Evolutionary conservation across 1,140 invertebrate species (phyloP).

Genomic region (Calephelis nemesis): DNA sequence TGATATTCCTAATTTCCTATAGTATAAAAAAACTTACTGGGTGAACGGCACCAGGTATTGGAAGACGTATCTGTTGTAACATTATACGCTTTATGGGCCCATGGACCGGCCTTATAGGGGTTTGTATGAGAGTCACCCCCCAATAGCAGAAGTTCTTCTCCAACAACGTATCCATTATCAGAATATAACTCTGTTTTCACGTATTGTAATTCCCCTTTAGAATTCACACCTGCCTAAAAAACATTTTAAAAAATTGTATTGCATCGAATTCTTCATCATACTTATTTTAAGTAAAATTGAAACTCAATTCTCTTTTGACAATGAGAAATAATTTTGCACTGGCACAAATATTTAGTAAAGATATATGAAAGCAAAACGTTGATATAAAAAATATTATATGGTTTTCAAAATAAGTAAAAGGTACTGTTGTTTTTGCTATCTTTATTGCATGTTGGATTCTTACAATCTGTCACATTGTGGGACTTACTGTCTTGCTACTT

Average conservation of each 20-base stretch:
- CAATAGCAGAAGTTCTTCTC: constrained; percentile 68
- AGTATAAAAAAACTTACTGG: constrained; percentile 68
- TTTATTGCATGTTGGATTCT: no score
- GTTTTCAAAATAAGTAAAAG: no score
- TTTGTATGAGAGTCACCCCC: constrained; percentile 38
- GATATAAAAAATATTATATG: no score
- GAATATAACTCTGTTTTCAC: constrained; percentile 80
- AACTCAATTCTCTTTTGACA: no score
- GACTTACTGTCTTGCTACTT: no score
- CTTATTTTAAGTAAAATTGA: no score
- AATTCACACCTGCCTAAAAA: constrained; percentile 79
- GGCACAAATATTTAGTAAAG: no score
- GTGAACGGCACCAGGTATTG: constrained; percentile 82
- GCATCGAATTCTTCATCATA: neutral
- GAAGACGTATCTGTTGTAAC: constrained; percentile 82
- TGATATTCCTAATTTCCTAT: no score
- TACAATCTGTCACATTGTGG: no score
- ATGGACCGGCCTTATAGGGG: constrained; percentile 80
- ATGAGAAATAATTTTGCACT: no score
- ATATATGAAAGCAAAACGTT: no score
- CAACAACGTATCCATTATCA: constrained; percentile 81
- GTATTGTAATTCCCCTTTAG: constrained; percentile 82
- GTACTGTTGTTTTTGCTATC: no score
- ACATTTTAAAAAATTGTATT: neutral
- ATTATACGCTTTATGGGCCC: constrained; percentile 78